Percentiles rank a stretch among this genome's conserved stretches.
Conservation (phyloP, 92 coral and sea anemone species). For the Phenganax stokvisi region DNA sequence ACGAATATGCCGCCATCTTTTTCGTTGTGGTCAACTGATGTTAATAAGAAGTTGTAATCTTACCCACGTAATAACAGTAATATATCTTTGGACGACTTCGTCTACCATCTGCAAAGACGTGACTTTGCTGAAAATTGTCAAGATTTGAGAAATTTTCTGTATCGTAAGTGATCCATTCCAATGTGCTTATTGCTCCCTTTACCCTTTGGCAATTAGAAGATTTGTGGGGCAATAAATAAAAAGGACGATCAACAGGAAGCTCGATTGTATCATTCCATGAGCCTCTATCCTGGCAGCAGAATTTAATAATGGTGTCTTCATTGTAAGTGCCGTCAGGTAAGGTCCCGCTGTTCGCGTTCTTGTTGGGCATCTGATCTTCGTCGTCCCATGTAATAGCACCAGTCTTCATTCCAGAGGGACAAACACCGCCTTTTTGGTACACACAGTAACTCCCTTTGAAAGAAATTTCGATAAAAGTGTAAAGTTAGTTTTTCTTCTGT, state of each 20-base stretch:
- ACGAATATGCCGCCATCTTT: too few relatives aligned
- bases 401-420: conserved; percentile 25
- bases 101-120: neutral
- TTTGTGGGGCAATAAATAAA: conserved; percentile 24
- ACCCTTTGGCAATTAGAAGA: conserved; percentile 22
- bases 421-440: neutral
- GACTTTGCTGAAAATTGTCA: neutral
- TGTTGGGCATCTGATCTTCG: neutral
- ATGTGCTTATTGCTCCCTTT: conserved; percentile 11
- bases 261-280: neutral
- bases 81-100: neutral
- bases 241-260: conserved; percentile 21
- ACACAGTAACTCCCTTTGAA: conserved; percentile 10
- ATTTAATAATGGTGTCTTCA: neutral
- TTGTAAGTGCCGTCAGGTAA: conserved; percentile 13
- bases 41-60: neutral
- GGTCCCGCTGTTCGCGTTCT: neutral
- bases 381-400: conserved; percentile 22
- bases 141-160: neutral
- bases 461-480: neutral
- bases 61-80: conserved; percentile 9
- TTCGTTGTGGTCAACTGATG: neutral
- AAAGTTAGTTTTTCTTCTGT: too few relatives aligned
- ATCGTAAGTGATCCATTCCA: conserved; percentile 10
- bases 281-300: conserved; percentile 20